Conservation (phyloP, 2,113 vertebrate species). For the Paradisaea rubra region DNA sequence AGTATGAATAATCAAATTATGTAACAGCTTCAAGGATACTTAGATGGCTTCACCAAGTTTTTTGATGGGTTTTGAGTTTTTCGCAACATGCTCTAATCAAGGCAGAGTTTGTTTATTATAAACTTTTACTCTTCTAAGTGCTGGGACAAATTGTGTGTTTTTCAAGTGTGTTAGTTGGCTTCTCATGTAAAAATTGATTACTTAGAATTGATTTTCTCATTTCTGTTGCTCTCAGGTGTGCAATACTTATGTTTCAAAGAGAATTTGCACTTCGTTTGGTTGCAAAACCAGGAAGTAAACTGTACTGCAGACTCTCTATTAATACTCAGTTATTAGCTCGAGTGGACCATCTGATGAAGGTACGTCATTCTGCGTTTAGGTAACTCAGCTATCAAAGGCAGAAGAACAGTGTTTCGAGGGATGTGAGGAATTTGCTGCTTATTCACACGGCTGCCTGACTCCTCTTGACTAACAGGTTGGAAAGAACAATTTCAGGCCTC, state of each 20-base stretch:
- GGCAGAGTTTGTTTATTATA: background rate
- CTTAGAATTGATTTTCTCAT: background rate
- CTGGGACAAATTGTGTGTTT: background rate
- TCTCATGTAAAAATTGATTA: background rate
- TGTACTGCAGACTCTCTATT: constrained; percentile 94
- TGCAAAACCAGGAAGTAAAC: constrained; percentile 89
- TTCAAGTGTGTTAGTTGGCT: background rate
- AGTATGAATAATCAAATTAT: background rate
- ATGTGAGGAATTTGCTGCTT: background rate
- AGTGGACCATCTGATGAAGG: constrained; percentile 98
- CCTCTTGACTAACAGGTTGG: constrained; percentile 79
- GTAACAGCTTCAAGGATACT: background rate
- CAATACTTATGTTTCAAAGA: constrained; percentile 97
- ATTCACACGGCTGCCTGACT: constrained; percentile 1
- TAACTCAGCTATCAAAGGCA: background rate
- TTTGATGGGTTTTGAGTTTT: background rate
- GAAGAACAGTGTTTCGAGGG: background rate
- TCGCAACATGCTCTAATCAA: background rate
- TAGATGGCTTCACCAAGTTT: background rate
- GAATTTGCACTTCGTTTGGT: constrained; percentile 96
- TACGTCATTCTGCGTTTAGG: background rate
- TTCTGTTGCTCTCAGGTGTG: constrained; percentile 79
- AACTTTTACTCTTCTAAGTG: background rate
- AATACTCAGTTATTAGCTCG: constrained; percentile 94
- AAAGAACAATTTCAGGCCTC: constrained; percentile 95